Conservation (phyloP, 2,797 vertebrate species). For the Rhinophrynus dorsalis region DNA sequence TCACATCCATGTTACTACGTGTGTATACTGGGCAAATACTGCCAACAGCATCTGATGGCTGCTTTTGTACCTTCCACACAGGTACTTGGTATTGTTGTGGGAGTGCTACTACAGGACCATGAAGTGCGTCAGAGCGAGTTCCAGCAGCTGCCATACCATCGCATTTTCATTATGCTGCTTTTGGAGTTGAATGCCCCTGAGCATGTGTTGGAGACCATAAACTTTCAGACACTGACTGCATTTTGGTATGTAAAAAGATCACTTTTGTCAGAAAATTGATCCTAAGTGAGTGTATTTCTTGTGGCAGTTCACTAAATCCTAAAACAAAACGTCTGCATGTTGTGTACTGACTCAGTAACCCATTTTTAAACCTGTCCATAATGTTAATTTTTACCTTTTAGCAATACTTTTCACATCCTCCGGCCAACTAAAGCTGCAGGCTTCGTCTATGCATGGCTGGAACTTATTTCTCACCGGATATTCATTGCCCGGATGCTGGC, state of each 20-base stretch:
- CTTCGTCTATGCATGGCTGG: slow-evolving; percentile 98
- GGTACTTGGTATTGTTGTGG: slow-evolving; percentile 97
- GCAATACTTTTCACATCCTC: slow-evolving; percentile 98
- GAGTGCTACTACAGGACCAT: slow-evolving; percentile 95
- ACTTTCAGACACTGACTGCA: slow-evolving; percentile 98
- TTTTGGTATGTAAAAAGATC: slow-evolving; percentile 88
- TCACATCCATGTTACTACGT: too few species aligned
- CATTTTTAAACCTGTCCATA: too few species aligned
- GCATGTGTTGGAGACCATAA: slow-evolving; percentile 97
- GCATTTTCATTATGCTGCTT: slow-evolving; percentile 98
- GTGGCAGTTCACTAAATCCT: too few species aligned
- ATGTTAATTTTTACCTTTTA: slow-evolving; percentile 66
- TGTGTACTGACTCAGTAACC: too few species aligned
- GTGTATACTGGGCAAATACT: too few species aligned
- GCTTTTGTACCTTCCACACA: slow-evolving; percentile 53
- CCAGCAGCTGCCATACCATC: slow-evolving; percentile 96
- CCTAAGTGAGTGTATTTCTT: too few species aligned
- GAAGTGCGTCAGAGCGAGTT: slow-evolving; percentile 97
- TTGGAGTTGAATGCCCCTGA: slow-evolving; percentile 97
- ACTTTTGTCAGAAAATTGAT: too few species aligned
- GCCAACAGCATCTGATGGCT: too few species aligned
- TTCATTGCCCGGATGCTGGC: slow-evolving; percentile 99
- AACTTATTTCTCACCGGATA: slow-evolving; percentile 97
- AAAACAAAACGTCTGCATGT: too few species aligned
- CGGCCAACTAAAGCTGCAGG: slow-evolving; percentile 98